Evolutionary conservation across 2,888 invertebrate genomes (phyloP).

Genomic region (Gerris lacustris): DNA sequence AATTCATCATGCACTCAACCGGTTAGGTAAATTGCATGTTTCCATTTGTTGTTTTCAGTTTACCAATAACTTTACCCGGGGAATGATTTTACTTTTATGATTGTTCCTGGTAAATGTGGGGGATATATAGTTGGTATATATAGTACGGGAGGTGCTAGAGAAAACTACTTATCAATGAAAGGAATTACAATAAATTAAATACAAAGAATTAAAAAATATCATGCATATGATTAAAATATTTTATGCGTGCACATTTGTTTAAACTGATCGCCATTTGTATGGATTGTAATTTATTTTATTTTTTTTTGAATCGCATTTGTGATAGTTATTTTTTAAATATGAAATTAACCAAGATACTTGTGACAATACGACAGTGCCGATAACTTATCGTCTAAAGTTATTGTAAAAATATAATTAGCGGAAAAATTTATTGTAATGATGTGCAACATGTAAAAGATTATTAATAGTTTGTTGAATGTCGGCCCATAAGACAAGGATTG

Average conservation of each 20-base stretch:
- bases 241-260: not conserved
- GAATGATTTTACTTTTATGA: too few relatives aligned
- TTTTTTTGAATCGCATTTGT: not conserved
- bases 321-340: not conserved
- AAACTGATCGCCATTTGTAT: not conserved
- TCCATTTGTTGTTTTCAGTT: too few relatives aligned
- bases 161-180: not conserved
- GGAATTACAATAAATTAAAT: not conserved
- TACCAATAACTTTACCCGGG: too few relatives aligned
- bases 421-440: too few relatives aligned
- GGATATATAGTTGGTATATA: not conserved
- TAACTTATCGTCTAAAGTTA: not conserved
- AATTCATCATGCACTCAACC: too few relatives aligned
- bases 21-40: too few relatives aligned
- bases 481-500: too few relatives aligned
- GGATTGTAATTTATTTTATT: not conserved
- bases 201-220: too few relatives aligned
- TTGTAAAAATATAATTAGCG: not conserved
- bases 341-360: not conserved
- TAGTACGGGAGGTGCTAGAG: not conserved
- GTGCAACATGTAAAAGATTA: too few relatives aligned
- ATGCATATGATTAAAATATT: too few relatives aligned
- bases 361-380: constrained; percentile 8
- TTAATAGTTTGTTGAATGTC: too few relatives aligned
- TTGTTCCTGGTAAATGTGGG: too few relatives aligned